Evolutionary conservation across 1,140 invertebrate species (phyloP).

Genomic region (Cotesia typhae): DNA sequence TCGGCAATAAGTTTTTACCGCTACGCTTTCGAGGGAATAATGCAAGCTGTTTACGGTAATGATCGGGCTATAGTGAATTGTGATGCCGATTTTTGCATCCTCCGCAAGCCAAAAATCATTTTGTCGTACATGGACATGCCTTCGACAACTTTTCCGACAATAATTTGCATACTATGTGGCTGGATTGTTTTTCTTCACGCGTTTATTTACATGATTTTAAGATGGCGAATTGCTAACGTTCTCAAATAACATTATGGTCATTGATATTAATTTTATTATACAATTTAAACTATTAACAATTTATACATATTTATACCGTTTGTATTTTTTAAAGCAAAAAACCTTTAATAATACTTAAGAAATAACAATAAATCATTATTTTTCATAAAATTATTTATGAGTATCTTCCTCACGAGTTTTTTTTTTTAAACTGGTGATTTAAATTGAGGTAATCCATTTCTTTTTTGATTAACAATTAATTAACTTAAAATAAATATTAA

Average conservation of each 20-base stretch:
- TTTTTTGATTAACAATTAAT: too few species aligned
- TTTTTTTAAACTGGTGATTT: too few species aligned
- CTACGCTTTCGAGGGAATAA: conserved; percentile 80
- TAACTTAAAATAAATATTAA: conserved; percentile 11
- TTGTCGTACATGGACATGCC: conserved; percentile 56
- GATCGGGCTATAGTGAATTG: conserved; percentile 70
- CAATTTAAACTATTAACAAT: neutral
- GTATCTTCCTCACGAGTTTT: neutral
- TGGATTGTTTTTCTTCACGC: conserved; percentile 55
- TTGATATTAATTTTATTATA: conserved; percentile 3
- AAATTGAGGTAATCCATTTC: too few species aligned
- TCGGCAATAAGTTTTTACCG: conserved; percentile 79
- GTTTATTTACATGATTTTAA: conserved; percentile 48
- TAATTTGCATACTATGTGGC: conserved; percentile 43
- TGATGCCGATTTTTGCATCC: conserved; percentile 51
- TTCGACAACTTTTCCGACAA: conserved; percentile 44
- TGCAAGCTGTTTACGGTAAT: conserved; percentile 79
- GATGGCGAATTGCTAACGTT: conserved; percentile 50
- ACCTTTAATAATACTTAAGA: too few species aligned
- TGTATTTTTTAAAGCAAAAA: too few species aligned
- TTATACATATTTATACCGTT: too few species aligned
- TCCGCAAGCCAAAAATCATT: conserved; percentile 46
- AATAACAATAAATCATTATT: too few species aligned
- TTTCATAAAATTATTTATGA: too few species aligned
- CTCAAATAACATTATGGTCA: conserved; percentile 21